Evolutionary conservation across 1,140 invertebrate species (phyloP), one percentile per base, ranked within the genome.

Genomic region (Tetragonula clypearis): DNA sequence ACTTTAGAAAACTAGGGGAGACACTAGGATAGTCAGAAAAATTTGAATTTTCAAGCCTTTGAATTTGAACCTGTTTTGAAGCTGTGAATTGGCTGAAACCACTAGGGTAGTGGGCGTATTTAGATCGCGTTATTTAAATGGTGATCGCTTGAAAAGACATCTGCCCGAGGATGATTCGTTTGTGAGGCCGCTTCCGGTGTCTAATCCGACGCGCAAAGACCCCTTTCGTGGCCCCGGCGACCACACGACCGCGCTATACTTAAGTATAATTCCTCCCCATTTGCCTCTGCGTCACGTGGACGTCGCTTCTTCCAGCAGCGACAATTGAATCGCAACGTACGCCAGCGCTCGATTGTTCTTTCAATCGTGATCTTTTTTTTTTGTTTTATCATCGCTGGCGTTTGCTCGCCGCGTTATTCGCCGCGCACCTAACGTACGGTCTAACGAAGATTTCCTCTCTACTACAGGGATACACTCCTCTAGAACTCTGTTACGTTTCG

Each of bases 311-410:
- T 87, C 72, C 76, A 88, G 58, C 49, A 6, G 65, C 84, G 79
- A 87, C 88, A 90, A 90, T 53, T 81, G 88, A 90, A 90, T 88
- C 84, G 79, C 86, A 90, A 14, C 62, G 75, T 15, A 53, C 55
- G n/a, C 75, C 41, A 80, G 69, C 62, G 74, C 77, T 90, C 90
- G 90, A 88, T 91, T 91, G 90, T 91, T 87, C 82, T 89, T 84
- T 30, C 58, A 84, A 87, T 82, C 66, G 79, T 53, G 82, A 90
- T 88, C 85, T 87, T 90, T 87, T 87, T 87, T 88, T 87, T 87
- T n/a, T n/a, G n/a, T n/a, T 86, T 88, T 85, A 79, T 86, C 58
- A 71, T 80, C 65, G 41, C 72, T 8, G 72, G 72, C 78, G 80
- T 55, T 23, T 71, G 83, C 75, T 84, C 77, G 55, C 53, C 65